phyloP scores from a whole-genome alignment of 1,140 invertebrate genomes.

The Samia ricini region DNA sequence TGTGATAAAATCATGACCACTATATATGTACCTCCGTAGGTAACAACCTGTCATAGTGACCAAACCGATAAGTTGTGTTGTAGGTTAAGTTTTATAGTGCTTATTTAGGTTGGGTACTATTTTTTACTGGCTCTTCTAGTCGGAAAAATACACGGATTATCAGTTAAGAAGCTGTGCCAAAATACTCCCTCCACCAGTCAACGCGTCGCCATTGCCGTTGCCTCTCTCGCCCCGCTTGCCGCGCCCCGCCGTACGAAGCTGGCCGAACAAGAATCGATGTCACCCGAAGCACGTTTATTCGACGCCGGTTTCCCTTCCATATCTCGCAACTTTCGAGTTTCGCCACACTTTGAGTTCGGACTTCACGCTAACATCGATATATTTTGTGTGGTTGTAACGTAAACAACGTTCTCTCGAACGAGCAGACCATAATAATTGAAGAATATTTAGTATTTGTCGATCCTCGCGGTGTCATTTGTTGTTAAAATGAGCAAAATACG shows the following conservation, averaged over 20 bases:
- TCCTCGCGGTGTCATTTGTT: neutral
- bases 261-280: conserved; percentile 64
- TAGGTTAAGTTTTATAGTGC: no score
- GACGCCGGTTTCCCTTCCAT: conserved; percentile 35
- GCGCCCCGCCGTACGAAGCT: conserved; percentile 27
- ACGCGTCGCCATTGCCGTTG: conserved; percentile 14
- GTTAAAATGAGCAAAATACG: conserved; percentile 70
- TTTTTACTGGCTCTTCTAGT: neutral
- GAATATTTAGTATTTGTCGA: conserved; percentile 10
- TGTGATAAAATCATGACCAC: no score
- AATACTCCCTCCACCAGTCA: conserved; percentile 30
- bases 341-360: conserved; percentile 39
- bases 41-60: no score
- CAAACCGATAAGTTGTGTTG: no score
- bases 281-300: conserved; percentile 43
- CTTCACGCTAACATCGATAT: conserved; percentile 19
- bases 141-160: neutral
- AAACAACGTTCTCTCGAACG: conserved; percentile 15
- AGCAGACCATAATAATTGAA: neutral
- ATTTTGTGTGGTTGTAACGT: conserved; percentile 17
- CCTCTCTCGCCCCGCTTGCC: neutral
- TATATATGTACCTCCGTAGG: no score
- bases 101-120: no score
- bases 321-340: conserved; percentile 44
- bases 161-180: conserved; percentile 15